phyloP scores from a whole-genome alignment of 1,140 invertebrate species.

The Phocides pigmalion region DNA sequence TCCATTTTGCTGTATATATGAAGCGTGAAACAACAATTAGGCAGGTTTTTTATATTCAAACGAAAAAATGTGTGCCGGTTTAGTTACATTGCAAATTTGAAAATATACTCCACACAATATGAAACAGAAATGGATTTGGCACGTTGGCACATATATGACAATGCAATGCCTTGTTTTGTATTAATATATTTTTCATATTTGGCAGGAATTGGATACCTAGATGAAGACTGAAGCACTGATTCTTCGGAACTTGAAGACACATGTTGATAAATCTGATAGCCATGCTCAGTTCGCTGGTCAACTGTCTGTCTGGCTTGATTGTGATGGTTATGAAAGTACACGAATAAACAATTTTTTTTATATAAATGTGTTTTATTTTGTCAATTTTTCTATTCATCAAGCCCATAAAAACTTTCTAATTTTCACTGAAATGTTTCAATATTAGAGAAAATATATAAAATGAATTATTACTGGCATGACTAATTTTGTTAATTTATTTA shows the following conservation, averaged over 20 bases:
- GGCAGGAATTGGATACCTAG: conserved; percentile 42
- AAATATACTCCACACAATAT: background rate
- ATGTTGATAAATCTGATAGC: background rate
- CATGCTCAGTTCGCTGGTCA: background rate
- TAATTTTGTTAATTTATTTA: too few relatives aligned
- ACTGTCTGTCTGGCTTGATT: background rate
- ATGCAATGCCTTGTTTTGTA: background rate
- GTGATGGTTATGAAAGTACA: background rate
- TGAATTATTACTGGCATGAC: too few relatives aligned
- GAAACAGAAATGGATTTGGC: conserved; percentile 6
- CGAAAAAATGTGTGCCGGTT: too few relatives aligned
- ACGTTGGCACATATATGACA: background rate
- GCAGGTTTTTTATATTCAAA: too few relatives aligned
- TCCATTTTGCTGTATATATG: background rate
- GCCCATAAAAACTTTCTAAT: conserved; percentile 10
- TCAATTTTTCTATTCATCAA: background rate
- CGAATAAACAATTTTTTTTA: background rate
- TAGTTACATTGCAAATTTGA: too few relatives aligned
- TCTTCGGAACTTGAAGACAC: background rate
- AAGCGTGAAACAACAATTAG: background rate
- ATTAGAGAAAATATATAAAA: too few relatives aligned
- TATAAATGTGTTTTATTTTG: background rate
- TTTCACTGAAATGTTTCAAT: too few relatives aligned
- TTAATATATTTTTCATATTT: conserved; percentile 38
- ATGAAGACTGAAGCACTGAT: conserved; percentile 30